Base-by-base conservation (phyloP, 2,797 vertebrate genomes). In the Glyptemys insculpta region DNA sequence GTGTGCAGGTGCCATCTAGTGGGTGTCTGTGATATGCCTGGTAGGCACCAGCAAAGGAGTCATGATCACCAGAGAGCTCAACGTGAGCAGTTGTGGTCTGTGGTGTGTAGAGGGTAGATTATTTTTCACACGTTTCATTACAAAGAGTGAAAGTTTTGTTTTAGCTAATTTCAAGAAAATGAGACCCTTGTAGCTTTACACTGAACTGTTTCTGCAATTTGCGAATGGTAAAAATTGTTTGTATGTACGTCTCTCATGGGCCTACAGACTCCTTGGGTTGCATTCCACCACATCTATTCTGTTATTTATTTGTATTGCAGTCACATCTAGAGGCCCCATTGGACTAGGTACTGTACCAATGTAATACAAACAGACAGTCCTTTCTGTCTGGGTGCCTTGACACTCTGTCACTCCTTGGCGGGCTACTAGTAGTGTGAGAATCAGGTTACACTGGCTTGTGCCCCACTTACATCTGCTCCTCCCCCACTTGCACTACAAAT, bases 1-100 rank as follows among this genome's bases (percentile, higher is more conserved):
- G 93, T 89, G 85, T 59, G 12, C 78, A 95, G 8, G 90, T 90
- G 95, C 96, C 97, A 97, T 94, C 97, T 97, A 96, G 97, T 92
- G 96, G 96, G 59, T 14, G 44, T 53, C 86, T 52, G 19, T 37
- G 41, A 78, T 62, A 94, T 52, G 54, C 41, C 34, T 57, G 49
- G 27, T 53, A 19, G 49, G 56, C 41, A 76, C 37, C 37, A 76
- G 44, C 12, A 6, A 47, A 44, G 25, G 41, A 29, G 19, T 5
- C 65, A 37, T 19, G 62, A 19, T 65, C 62, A 68, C 18, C n/a
- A 37, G 65, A 21, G 65, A 65, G 15, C 19, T 68, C 74, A 76
- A 27, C 25, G 41, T 25, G 72, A 74, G 23, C 72, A 41, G 44
- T 12, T 29, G 41, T 76, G 44, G 27, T 15, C 44, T 29, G 74